phyloP scores from a whole-genome alignment of 2,113 vertebrate species.

The Phyllostomus discolor region DNA sequence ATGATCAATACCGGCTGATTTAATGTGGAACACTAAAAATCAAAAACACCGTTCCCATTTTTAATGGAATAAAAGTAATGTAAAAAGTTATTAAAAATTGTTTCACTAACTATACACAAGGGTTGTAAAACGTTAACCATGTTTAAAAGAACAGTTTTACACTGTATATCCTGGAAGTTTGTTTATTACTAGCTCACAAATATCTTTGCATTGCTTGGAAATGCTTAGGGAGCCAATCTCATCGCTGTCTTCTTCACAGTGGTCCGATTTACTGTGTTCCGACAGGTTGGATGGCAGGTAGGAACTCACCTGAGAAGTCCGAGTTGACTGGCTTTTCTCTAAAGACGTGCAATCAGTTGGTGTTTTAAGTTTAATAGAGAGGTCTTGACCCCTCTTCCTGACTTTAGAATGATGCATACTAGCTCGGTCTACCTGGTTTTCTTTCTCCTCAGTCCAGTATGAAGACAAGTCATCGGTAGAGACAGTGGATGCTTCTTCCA shows the following conservation, averaged over 20 bases:
- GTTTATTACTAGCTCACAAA: conserved; percentile 88
- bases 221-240: conserved; percentile 79
- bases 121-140: conserved; percentile 24
- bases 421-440: background rate
- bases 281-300: conserved; percentile 66
- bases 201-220: conserved; percentile 84
- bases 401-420: background rate
- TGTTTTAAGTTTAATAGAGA: conserved; percentile 28
- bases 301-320: conserved; percentile 76
- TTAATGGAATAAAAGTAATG: background rate
- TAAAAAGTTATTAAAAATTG: background rate
- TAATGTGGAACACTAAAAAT: background rate
- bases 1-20: background rate
- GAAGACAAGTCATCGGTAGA: conserved; percentile 44
- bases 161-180: conserved; percentile 93
- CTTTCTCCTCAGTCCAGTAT: conserved; percentile 43
- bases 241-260: conserved; percentile 71
- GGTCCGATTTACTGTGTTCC: conserved; percentile 66
- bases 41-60: conserved; percentile 17
- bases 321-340: conserved; percentile 69
- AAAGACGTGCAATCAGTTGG: conserved; percentile 51
- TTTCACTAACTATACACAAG: background rate
- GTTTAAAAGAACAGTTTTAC: conserved; percentile 70
- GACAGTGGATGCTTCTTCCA: conserved; percentile 70
- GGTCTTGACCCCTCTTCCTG: conserved; percentile 18